Conservation (phyloP, 2,888 invertebrate species). For the Trachelus troglodyta region DNA sequence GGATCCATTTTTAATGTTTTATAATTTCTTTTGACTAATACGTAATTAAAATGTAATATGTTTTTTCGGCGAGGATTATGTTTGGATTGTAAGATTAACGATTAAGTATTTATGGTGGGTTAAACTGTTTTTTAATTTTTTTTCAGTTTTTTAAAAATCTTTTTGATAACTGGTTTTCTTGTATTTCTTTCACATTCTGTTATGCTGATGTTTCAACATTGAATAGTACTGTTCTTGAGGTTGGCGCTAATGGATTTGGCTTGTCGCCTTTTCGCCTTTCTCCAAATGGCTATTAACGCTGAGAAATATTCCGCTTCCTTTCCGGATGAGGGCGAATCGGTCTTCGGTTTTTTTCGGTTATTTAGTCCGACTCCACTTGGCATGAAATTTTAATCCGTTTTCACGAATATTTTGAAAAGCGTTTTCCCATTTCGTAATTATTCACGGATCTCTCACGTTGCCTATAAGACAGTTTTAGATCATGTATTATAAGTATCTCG, state of each 20-base stretch:
- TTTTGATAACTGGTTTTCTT: background rate
- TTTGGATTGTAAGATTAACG: background rate
- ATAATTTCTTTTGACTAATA: background rate
- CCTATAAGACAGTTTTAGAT: background rate
- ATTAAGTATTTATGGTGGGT: background rate
- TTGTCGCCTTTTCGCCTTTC: background rate
- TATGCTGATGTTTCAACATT: background rate
- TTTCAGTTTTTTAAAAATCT: too few relatives aligned
- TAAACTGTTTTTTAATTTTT: background rate
- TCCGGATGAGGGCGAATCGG: background rate
- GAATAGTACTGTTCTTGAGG: background rate
- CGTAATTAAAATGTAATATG: background rate
- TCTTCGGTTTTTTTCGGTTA: background rate
- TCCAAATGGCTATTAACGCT: background rate
- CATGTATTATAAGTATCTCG: background rate
- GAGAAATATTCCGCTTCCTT: background rate
- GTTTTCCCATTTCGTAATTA: background rate
- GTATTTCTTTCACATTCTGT: background rate
- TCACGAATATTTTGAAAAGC: background rate
- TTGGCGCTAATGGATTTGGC: background rate
- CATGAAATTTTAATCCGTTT: background rate
- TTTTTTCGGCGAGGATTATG: background rate
- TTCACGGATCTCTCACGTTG: background rate
- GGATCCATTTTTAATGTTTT: background rate
- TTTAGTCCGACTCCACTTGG: background rate